Evolutionary conservation across 1,140 invertebrate species (phyloP), one percentile per base, ranked within the genome.

Genomic region (Lordiphosa clarofinis): DNA sequence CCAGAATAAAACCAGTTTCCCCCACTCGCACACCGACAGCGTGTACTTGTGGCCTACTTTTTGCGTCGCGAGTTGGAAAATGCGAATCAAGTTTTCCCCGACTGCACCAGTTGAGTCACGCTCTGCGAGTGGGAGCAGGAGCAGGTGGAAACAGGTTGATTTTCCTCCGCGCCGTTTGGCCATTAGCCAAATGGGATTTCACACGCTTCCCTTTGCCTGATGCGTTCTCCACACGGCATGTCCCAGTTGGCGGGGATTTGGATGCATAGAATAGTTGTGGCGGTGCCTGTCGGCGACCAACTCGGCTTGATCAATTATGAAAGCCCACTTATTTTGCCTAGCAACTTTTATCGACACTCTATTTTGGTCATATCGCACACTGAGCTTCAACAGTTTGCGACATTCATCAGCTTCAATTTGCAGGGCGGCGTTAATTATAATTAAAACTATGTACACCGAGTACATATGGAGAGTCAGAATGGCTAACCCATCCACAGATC

Each of bases 161-260:
- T 84, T 82, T 73, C 78, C 73, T 35, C 28, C 31, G 15, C 53
- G 67, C 57, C 43, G 56, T 73, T 31, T 82, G 79, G 78, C 78
- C 79, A 84, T 84, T 84, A 78, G 78, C 78, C 79, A 84, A 84
- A 84, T 84, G 78, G 79, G 57, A 78, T 61, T 84, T 84, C 79
- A 86, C 78, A 84, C 78, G 79, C 79, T 79, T 84, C 78, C 78
- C 78, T 82, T 66, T 42, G 58, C 35, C 42, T 42, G 68, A 65
- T 72, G 60, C 68, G 52, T 63, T 59, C 54, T 38, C 67, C 59
- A 35, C 52, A 67, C 64, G 64, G 49, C 64, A 67, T 67, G 63
- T 36, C 64, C 55, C 63, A 67, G 64, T 68, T 68, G 64, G 40
- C 13, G 12, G 35, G 8, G 10, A 8, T 9, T 13, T 11, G 47